These are phyloP conservation scores for Griposia aprilina DNA, from an alignment of 2,888 invertebrate genomes.

Conservation along the genomic window DNA sequence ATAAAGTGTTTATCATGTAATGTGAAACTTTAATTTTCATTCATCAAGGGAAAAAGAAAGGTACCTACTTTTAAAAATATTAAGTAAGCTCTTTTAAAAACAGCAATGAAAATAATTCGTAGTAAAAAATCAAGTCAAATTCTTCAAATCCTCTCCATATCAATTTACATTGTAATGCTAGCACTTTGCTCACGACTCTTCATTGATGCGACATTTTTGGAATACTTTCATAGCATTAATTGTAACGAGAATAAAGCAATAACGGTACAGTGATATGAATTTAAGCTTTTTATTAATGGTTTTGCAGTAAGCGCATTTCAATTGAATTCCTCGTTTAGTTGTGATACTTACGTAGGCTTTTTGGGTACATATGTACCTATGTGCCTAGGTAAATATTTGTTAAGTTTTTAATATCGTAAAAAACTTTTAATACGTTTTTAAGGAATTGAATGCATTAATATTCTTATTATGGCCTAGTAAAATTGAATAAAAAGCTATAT, in stretches of 20 bases:
- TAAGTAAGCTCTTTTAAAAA: neutral
- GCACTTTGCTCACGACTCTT: neutral
- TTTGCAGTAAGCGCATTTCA: neutral
- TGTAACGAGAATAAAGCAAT: constrained; percentile 8
- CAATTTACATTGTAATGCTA: neutral
- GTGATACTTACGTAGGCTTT: neutral
- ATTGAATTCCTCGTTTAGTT: neutral
- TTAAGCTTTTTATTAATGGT: neutral
- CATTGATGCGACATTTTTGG: neutral
- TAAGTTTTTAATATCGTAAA: neutral
- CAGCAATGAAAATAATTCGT: neutral
- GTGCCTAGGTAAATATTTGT: neutral
- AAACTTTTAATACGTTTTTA: neutral
- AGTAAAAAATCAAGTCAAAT: neutral
- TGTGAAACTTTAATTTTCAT: constrained; percentile 13
- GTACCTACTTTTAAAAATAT: neutral
- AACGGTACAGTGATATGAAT: neutral
- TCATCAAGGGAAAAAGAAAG: neutral
- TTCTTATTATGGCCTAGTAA: too few species aligned
- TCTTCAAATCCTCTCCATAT: neutral
- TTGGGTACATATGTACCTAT: neutral
- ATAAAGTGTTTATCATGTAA: constrained; percentile 48
- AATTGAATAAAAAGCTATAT: too few species aligned
- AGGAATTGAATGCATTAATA: neutral
- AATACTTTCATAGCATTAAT: constrained; percentile 8